Base-by-base conservation (phyloP, 2,797 vertebrate species). In the Notolabrus celidotus region DNA sequence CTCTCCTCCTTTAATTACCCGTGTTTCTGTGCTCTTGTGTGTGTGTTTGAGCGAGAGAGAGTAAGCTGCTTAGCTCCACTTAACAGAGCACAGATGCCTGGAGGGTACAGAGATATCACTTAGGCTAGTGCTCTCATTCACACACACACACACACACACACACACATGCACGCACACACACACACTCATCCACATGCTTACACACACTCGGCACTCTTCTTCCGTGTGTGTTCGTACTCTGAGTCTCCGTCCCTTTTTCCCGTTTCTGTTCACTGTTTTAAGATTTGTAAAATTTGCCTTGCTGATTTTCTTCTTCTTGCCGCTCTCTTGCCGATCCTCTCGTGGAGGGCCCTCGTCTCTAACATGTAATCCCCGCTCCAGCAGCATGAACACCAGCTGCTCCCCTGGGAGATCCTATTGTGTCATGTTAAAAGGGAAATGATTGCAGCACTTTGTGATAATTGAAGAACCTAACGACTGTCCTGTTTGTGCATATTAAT, bases 11-110 rank as follows among this genome's bases (percentile, higher is more conserved):
- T 43, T 91, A 91, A 93, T 92, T 92, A 93, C 88, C 91, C 82
- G 77, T 87, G 86, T 89, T 90, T 88, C 88, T 80, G 63, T 87
- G 79, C 86, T 82, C 80, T 79, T 11, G 64, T 84, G 77, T 88
- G 87, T 87, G 80, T 86, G 74, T 86, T 74, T 85, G 86, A 82
- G 82, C 47, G 80, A 66, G 85, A 58, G 66, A 74, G 74, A 69
- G 77, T 91, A 92, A 92, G 91, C 92, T 86, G 90, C 89, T 91
- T 92, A 91, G 89, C 83, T 89, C 82, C 88, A 90, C 88, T 93
- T 89, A 89, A 88, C 86, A 67, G 82, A 89, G 87, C 79, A 50
- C 88, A 88, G 88, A 90, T 92, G 92, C 89, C 90, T 86, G 82
- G 86, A 90, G 90, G 88, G 77, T 89, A 88, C 84, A 88, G 75